Conservation (phyloP, 37 sponge, comb jelly and placozoan species). For the Haliclona indistincta region DNA sequence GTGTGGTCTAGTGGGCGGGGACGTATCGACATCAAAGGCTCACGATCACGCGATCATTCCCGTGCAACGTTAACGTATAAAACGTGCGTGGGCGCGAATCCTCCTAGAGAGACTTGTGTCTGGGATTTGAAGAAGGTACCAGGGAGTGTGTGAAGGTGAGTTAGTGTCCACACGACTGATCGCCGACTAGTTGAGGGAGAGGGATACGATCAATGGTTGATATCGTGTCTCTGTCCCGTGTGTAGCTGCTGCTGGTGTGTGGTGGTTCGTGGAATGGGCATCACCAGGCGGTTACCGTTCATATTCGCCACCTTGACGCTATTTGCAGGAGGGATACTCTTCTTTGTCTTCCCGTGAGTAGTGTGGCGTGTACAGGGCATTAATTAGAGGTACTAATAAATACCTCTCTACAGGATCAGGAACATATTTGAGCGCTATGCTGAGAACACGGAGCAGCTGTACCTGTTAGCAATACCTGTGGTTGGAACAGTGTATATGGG, state of each 20-base stretch:
- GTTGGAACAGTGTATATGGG: conserved; percentile 57
- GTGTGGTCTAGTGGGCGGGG: too few relatives aligned
- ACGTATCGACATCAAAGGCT: too few relatives aligned
- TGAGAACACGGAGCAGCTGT: not conserved
- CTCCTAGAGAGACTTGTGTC: too few relatives aligned
- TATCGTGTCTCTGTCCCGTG: too few relatives aligned
- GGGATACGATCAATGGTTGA: not conserved
- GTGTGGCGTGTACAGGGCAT: not conserved
- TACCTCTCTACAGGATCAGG: conserved; percentile 34
- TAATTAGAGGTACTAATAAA: not conserved
- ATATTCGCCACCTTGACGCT: conserved; percentile 48
- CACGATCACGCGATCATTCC: too few relatives aligned
- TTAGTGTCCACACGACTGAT: too few relatives aligned
- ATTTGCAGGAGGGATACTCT: conserved; percentile 66
- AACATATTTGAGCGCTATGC: conserved; percentile 47
- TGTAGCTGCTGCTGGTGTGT: not conserved
- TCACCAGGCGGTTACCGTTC: conserved; percentile 67
- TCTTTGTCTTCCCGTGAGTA: conserved; percentile 91
- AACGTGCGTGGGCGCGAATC: too few relatives aligned
- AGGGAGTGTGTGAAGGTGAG: too few relatives aligned
- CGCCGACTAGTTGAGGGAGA: too few relatives aligned
- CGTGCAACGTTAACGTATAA: too few relatives aligned
- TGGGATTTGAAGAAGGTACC: too few relatives aligned
- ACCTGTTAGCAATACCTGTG: conserved; percentile 44
- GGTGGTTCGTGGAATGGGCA: conserved; percentile 16